phyloP scores from a whole-genome alignment of 2,797 vertebrate species.

The Melanotaenia boesemani region DNA sequence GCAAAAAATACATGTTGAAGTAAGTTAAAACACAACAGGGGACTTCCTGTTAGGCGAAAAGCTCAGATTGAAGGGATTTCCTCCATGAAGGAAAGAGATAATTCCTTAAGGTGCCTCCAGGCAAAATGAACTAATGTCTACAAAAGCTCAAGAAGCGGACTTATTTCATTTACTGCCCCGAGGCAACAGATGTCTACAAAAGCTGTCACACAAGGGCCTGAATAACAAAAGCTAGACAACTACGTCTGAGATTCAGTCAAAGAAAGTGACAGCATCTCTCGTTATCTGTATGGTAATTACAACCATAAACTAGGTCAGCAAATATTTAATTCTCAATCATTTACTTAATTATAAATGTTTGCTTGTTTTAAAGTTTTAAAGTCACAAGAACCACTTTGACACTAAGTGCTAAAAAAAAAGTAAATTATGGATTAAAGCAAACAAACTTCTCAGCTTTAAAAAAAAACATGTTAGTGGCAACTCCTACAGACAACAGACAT shows the following conservation, averaged over 20 bases:
- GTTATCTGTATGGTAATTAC: constrained; percentile 7
- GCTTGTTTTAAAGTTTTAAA: background rate
- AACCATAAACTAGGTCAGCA: background rate
- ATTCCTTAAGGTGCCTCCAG: constrained; percentile 59
- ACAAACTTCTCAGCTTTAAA: constrained; percentile 1
- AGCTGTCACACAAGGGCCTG: constrained; percentile 17
- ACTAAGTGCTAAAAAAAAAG: background rate
- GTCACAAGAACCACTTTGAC: constrained; percentile 1
- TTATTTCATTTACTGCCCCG: constrained; percentile 45
- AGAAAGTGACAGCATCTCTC: constrained; percentile 23
- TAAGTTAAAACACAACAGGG: constrained; percentile 18
- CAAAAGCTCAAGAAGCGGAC: constrained; percentile 52
- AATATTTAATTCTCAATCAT: background rate
- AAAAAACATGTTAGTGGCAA: background rate
- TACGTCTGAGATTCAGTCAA: constrained; percentile 30
- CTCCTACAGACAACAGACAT: constrained; percentile 3
- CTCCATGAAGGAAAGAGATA: constrained; percentile 40
- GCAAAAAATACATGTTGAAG: constrained; percentile 31
- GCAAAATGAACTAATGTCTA: constrained; percentile 38
- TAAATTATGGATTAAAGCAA: background rate
- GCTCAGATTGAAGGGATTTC: constrained; percentile 50
- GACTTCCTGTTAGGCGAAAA: constrained; percentile 37
- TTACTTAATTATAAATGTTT: background rate
- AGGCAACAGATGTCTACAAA: constrained; percentile 36
- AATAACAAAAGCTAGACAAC: constrained; percentile 23